Percentiles rank a stretch among this genome's conserved stretches.
Conservation (phyloP, 2,797 vertebrate species). For the Bradypodion pumilum region DNA sequence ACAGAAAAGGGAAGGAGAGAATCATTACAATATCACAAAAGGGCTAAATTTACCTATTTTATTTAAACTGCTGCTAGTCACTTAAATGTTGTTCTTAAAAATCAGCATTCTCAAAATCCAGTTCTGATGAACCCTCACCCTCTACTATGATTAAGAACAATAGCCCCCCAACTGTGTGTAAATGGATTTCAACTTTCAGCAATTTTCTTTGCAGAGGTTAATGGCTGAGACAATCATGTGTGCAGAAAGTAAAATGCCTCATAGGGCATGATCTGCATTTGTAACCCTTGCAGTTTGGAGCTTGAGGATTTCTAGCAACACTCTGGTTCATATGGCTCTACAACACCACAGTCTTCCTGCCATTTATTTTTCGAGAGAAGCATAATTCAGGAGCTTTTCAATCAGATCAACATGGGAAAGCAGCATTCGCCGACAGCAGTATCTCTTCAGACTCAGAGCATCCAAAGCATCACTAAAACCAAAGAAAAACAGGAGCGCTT, state of each 20-base stretch:
- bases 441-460: slow-evolving; percentile 91
- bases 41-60: slow-evolving; percentile 24
- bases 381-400: slow-evolving; percentile 97
- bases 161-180: slow-evolving; percentile 30
- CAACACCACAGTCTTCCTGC: slow-evolving; percentile 10
- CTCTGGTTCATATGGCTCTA: slow-evolving; percentile 5
- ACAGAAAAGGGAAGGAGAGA: not conserved
- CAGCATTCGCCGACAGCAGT: slow-evolving; percentile 96
- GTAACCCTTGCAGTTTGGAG: slow-evolving; percentile 38
- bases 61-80: slow-evolving; percentile 34
- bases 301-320: slow-evolving; percentile 38
- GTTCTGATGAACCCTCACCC: slow-evolving; percentile 17
- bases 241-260: slow-evolving; percentile 42
- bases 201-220: slow-evolving; percentile 42
- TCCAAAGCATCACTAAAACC: slow-evolving; percentile 90
- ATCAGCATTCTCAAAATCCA: slow-evolving; percentile 6
- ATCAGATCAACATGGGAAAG: slow-evolving; percentile 97
- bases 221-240: slow-evolving; percentile 12
- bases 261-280: slow-evolving; percentile 38
- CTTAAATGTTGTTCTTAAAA: slow-evolving; percentile 13
- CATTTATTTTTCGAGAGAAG: slow-evolving; percentile 91
- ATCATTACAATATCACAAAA: not conserved
- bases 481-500: slow-evolving; percentile 35
- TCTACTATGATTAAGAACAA: slow-evolving; percentile 44
- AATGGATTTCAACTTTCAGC: slow-evolving; percentile 42